Base-by-base conservation (phyloP, 2,888 invertebrate genomes). In the Crepidodera aurea region DNA sequence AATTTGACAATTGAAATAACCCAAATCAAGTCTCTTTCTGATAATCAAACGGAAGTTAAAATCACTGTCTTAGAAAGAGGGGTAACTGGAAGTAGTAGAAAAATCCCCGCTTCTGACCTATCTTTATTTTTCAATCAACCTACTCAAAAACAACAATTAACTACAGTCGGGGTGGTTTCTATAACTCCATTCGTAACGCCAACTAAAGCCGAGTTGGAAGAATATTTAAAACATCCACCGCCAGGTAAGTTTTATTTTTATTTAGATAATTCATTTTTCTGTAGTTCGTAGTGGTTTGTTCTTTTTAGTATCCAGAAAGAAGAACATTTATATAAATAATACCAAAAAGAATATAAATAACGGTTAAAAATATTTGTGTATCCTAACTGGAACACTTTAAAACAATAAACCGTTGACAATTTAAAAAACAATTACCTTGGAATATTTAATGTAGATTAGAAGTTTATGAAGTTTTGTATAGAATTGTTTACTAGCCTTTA, bases 171-270 rank as follows among this genome's bases (percentile, higher is more conserved):
- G 0, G 89, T 93, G 29, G 83, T 85, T 32, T 86, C 88, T 69
- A 86, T 92, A 16, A 85, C 88, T 64, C 84, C 96, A 10, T 86
- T 91, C 77, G 87, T 91, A 0, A 86, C 89, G 40, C 90, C 95
- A 42, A 88, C 91, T 68, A 90, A 90, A 54, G 89, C 90, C 62
- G 90, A 92, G 76, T 76, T 95, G 12, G 91, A 93, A 69, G 92
- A 94, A 72, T 98, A 98, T 81, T 82, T 97, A 62, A 92, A 93
- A 72, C 91, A 88, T 71, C 91, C 97, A n/a, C 98, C 97, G 0
- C 86, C 88, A 67, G 92, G 72, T 72, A 55, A 40, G 44, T 16
- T 16, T 13, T 13, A 44, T 44, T 44, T 44, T 18, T n/a, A n/a
- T n/a, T 13, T n/a, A n/a, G n/a, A n/a, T n/a, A n/a, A n/a, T n/a